A percentile compares a stretch with the other conserved stretches of the same genome.
Conservation (phyloP, 2,113 vertebrate genomes). For the Motacilla alba region DNA sequence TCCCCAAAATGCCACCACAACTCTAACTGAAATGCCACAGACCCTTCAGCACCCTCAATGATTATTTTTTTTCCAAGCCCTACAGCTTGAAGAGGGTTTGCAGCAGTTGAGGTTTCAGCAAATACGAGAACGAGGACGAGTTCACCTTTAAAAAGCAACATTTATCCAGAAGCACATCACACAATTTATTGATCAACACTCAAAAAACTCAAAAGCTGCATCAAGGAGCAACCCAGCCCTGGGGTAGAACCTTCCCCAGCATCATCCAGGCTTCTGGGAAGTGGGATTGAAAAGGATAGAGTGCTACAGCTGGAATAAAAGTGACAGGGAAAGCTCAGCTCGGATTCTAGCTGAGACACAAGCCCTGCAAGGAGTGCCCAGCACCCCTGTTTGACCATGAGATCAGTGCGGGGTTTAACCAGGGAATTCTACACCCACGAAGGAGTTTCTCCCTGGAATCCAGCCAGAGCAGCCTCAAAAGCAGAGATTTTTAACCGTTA, state of each 20-base stretch:
- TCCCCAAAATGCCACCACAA: neutral
- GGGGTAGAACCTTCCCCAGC: neutral
- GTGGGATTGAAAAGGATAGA: rapidly evolving
- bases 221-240: neutral
- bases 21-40: neutral
- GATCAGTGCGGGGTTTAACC: no score
- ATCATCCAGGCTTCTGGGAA: neutral
- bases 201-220: neutral
- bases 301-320: rapidly evolving
- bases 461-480: neutral
- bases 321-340: neutral
- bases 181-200: neutral
- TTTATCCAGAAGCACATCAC: neutral
- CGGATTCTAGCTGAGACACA: neutral
- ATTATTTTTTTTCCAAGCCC: neutral
- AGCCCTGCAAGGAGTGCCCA: neutral
- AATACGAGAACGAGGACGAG: rapidly evolving
- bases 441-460: neutral
- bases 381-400: neutral
- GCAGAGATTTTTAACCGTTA: neutral
- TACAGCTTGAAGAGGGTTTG: neutral
- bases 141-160: neutral
- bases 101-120: neutral
- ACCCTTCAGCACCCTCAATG: neutral
- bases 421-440: neutral